Evolutionary conservation across 2,797 vertebrate species (phyloP), one percentile per base, ranked within the genome.

Genomic region (Rhadinocentrus ornatus): DNA sequence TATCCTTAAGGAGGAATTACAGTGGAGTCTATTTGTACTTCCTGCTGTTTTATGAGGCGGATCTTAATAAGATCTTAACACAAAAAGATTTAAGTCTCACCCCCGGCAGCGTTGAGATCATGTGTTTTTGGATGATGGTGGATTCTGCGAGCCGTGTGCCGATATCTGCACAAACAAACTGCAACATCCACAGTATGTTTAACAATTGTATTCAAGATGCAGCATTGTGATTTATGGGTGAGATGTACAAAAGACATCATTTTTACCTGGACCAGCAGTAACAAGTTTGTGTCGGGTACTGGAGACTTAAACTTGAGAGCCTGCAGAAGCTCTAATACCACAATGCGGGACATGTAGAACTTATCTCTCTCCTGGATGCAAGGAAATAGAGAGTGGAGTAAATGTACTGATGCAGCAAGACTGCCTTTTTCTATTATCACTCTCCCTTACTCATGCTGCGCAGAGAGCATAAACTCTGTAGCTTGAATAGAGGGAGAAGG

Each of bases 141-240:
- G 98, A 99, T 89, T 99, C 97, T 24, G 98, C 96, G 53, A 99
- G 93, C 75, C 96, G 95, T 58, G 98, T 99, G 67, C 98, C 97
- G 57, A 97, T 97, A 93, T 99, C 98, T 91, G 96, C 93, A 91
- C 98, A 99, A 91, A 99, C 95, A 94, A 99, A 99, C 98, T 99
- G 87, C 71, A 88, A 78, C 81, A 74, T 62, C 62, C 80, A 70
- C 62, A 62, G 58, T 13, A 35, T 44, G 20, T 77, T 75, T 75
- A 20, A 76, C 12, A 37, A 31, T 32, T 62, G 71, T 22, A 39
- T 58, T 78, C 24, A 56, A 13, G 34, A 53, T 7, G 10, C 62
- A 52, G 64, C 6, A n/a, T 20, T 10, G 48, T 27, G 5, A 61
- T 71, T 46, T 48, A 32, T 56, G 69, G 48, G 16, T 9, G 10